Percentiles rank a stretch among this genome's conserved stretches.
Conservation (phyloP, 2,888 invertebrate species). For the Aproaerema taeniolella region DNA sequence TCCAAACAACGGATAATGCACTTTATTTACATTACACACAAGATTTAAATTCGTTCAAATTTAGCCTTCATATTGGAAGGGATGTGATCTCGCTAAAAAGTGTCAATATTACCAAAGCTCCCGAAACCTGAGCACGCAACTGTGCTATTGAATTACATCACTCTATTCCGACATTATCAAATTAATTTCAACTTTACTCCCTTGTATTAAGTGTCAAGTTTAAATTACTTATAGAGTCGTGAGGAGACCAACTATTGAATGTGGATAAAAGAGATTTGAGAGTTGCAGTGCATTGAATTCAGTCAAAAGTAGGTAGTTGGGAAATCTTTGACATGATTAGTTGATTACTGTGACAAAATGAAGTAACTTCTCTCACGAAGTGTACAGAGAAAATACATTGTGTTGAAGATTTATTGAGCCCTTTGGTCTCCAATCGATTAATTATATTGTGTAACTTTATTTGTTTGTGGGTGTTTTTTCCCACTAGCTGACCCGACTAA, state of each 20-base stretch:
- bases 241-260: conserved; percentile 29
- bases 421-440: no score
- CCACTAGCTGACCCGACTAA: no score
- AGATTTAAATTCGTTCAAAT: no score
- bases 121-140: conserved; percentile 8
- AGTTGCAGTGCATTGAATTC: background rate
- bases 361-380: conserved; percentile 5
- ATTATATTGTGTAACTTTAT: no score
- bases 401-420: no score
- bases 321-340: conserved; percentile 21
- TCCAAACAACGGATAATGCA: no score
- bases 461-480: no score
- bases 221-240: conserved; percentile 11
- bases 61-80: no score
- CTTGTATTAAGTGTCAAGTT: background rate
- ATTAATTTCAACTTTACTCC: background rate
- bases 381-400: conserved; percentile 1
- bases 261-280: conserved; percentile 30
- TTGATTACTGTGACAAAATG: conserved; percentile 10
- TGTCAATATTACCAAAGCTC: conserved; percentile 4
- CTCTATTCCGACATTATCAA: background rate
- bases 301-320: no score
- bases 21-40: no score
- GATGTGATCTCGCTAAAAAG: no score
- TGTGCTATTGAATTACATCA: conserved; percentile 6